phyloP scores from a whole-genome alignment of 1,140 invertebrate species.

The Drosophila subpulchrella region DNA sequence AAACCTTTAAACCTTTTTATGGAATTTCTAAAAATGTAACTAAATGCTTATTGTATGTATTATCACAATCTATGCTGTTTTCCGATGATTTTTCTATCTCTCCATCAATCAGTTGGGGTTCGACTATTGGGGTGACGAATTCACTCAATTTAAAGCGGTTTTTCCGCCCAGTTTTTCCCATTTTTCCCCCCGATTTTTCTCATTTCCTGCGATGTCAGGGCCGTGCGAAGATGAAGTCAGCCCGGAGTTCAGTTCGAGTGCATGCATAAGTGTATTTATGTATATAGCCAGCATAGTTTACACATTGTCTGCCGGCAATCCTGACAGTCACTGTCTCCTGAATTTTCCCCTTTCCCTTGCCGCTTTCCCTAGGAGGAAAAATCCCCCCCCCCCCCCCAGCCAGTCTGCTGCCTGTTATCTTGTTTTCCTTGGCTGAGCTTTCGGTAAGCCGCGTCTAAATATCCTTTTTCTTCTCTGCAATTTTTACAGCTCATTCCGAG shows the following conservation, averaged over 20 bases:
- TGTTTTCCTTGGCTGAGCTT: constrained; percentile 56
- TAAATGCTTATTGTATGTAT: too few relatives aligned
- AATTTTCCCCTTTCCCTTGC: background rate
- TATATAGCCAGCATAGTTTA: constrained; percentile 56
- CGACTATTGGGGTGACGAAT: background rate
- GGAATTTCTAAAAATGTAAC: too few relatives aligned
- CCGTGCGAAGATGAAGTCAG: constrained; percentile 18
- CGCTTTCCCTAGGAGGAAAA: too few relatives aligned
- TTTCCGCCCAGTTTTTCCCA: background rate
- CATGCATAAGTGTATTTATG: constrained; percentile 43
- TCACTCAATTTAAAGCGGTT: constrained; percentile 14
- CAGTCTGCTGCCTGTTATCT: constrained; percentile 37
- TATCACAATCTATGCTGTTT: too few relatives aligned
- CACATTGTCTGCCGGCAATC: constrained; percentile 62
- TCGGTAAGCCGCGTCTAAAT: constrained; percentile 72
- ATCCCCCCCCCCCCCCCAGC: background rate
- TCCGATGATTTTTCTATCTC: too few relatives aligned
- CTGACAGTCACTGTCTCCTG: constrained; percentile 23
- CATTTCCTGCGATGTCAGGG: background rate
- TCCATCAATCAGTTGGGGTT: background rate
- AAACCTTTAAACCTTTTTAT: too few relatives aligned
- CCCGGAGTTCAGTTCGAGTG: constrained; percentile 27
- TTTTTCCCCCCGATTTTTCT: background rate
- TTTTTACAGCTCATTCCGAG: constrained; percentile 73
- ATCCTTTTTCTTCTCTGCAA: constrained; percentile 51